These are phyloP conservation scores for Pseudeuparius sepicola DNA, from an alignment of 2,888 invertebrate genomes.

Conservation along the genomic window DNA sequence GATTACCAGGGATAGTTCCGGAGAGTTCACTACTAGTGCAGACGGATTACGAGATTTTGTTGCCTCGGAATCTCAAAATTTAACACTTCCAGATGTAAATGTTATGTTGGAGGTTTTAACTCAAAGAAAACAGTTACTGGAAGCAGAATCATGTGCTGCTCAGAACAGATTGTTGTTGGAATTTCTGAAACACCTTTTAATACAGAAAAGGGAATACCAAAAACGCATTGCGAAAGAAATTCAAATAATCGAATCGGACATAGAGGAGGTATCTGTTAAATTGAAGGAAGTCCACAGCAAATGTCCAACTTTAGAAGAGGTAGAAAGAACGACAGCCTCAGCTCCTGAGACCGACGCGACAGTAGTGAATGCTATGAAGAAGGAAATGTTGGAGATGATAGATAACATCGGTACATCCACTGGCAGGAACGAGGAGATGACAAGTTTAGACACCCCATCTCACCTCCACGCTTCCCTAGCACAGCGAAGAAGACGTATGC, in stretches of 20 bases:
- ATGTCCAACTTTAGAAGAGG: slow-evolving; percentile 48
- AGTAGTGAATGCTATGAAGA: slow-evolving; percentile 44
- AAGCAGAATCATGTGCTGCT: slow-evolving; percentile 69
- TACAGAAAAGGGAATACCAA: slow-evolving; percentile 59
- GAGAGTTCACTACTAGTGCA: slow-evolving; percentile 38
- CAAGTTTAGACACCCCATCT: too few species aligned
- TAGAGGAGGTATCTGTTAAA: slow-evolving; percentile 57
- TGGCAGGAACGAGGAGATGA: too few species aligned
- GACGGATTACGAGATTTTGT: slow-evolving; percentile 54
- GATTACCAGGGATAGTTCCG: slow-evolving; percentile 35
- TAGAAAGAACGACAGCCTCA: slow-evolving; percentile 39
- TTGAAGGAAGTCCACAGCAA: slow-evolving; percentile 48
- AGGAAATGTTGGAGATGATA: slow-evolving; percentile 47
- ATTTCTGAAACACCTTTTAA: slow-evolving; percentile 67
- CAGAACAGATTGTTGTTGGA: slow-evolving; percentile 76
- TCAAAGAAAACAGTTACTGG: slow-evolving; percentile 67
- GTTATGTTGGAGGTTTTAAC: slow-evolving; percentile 70
- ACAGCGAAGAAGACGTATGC: slow-evolving; percentile 62
- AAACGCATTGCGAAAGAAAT: slow-evolving; percentile 62
- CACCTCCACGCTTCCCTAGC: slow-evolving; percentile 40
- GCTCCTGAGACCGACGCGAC: slow-evolving; percentile 39
- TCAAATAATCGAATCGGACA: slow-evolving; percentile 62
- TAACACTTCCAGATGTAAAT: slow-evolving; percentile 71
- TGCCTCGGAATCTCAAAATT: slow-evolving; percentile 57
- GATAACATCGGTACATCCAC: slow-evolving; percentile 44